Evolutionary conservation across 2,797 vertebrate genomes (phyloP), one percentile per base, ranked within the genome.

Genomic region (Uromys caudimaculatus): DNA sequence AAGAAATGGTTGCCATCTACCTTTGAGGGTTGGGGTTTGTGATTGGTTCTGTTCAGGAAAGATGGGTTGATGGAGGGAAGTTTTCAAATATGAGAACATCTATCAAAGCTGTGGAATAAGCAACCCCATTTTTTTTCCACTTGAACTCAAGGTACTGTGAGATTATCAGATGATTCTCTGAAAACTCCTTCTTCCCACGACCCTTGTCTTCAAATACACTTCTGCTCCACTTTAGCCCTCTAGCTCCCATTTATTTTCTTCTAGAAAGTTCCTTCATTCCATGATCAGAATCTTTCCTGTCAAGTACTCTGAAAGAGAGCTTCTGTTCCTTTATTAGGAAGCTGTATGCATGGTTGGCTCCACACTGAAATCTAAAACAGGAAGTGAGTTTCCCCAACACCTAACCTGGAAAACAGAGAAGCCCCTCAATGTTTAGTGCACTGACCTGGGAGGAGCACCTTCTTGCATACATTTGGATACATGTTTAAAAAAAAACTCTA

Each of bases 331-430:
- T 93, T 82, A 14, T n/a, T 54, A 82, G 52, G 12, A 93, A 82
- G 38, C 41, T 71, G 1, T 78, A 14, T 10, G 11, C 17, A 38
- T 38, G 6, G 83, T 77, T 90, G 12, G 32, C 75, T 95, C 16
- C 69, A 92, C 11, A 83, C 1, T 56, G 58, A 96, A 96, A 85
- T 93, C 44, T 86, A 67, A 90, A 81, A 16, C 52, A 95, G 77
- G 21, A 67, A 95, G 86, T 60, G 21, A 92, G 14, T 56, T 54
- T 41, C 64, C 41, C 47, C 27, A 54, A 83, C 19, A 78, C 44
- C 41, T 47, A 88, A n/a, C 21, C 41, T 76, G 13, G 69, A 69
- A 44, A 81, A 93, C 76, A 90, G 7, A 90, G 41, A n/a, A 47
- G 50, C 24, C 54, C 0, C n/a, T 88, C 64, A 60, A 23, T 71